Evolutionary conservation across 2,113 vertebrate species (phyloP).

Genomic region (Oreocharis arfaki): DNA sequence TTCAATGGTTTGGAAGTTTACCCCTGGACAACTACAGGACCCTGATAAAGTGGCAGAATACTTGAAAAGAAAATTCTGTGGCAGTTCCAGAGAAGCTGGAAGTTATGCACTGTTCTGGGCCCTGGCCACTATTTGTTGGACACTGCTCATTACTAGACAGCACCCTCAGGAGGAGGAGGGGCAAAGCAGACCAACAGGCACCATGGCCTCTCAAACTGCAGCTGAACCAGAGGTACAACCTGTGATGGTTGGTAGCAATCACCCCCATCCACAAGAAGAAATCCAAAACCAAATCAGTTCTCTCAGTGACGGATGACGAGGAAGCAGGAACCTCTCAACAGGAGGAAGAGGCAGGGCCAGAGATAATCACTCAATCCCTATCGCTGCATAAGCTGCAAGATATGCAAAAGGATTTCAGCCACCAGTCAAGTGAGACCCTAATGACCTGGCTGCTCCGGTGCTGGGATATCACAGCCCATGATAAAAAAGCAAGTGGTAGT

Average conservation of each 20-base stretch:
- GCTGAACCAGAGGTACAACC: background rate
- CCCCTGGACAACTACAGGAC: background rate
- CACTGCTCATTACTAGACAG: background rate
- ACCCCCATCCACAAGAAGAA: background rate
- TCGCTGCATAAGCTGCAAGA: background rate
- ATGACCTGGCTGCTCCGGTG: background rate
- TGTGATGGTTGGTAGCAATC: background rate
- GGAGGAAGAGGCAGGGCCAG: background rate
- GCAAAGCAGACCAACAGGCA: background rate
- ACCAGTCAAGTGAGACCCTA: background rate
- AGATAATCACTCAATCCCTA: fast-evolving
- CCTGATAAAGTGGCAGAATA: background rate
- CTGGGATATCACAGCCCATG: background rate
- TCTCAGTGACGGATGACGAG: fast-evolving
- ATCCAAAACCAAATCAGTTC: background rate
- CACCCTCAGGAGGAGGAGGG: background rate
- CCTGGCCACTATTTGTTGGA: background rate
- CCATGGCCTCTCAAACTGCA: background rate
- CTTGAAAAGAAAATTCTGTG: background rate
- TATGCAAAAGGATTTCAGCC: background rate
- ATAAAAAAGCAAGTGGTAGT: background rate
- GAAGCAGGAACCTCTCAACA: background rate
- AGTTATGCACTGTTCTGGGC: background rate
- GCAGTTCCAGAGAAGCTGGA: background rate
- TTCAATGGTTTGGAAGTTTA: background rate